Conservation (phyloP, 2,113 vertebrate genomes). For the Triplophysa dalaica region DNA sequence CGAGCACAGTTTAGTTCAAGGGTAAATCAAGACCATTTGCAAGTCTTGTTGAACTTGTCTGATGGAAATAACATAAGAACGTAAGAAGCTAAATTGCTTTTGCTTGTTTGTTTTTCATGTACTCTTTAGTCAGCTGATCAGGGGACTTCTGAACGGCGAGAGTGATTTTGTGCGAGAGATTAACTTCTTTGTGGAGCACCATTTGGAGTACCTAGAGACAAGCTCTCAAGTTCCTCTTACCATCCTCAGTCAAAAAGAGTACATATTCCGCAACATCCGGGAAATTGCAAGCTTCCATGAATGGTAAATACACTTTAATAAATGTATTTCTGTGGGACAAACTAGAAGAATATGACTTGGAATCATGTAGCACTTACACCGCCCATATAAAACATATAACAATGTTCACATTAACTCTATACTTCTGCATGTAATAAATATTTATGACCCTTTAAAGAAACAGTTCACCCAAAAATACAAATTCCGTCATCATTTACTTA, state of each 20-base stretch:
- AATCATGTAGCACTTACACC: too few relatives aligned
- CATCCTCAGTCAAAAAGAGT: conserved; percentile 70
- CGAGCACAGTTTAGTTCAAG: conserved; percentile 40
- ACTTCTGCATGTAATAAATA: too few relatives aligned
- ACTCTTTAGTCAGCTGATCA: conserved; percentile 69
- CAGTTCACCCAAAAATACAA: too few relatives aligned
- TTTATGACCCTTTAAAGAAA: too few relatives aligned
- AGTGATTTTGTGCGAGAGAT: conserved; percentile 74
- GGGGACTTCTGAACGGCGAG: conserved; percentile 70
- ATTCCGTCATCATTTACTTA: too few relatives aligned
- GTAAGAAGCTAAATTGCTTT: not conserved
- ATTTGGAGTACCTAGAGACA: conserved; percentile 64
- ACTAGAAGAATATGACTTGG: too few relatives aligned
- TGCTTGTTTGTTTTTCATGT: not conserved
- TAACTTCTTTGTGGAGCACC: conserved; percentile 65
- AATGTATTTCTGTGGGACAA: not conserved
- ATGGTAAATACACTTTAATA: conserved; percentile 72
- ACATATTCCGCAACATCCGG: conserved; percentile 88
- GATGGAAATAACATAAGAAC: too few relatives aligned
- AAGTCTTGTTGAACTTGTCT: not conserved
- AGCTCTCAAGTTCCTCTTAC: conserved; percentile 59
- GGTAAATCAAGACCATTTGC: conserved; percentile 22
- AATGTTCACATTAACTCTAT: too few relatives aligned
- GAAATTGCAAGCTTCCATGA: conserved; percentile 85
- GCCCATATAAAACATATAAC: too few relatives aligned